A percentile compares a stretch with the other conserved stretches of the same genome.
These are phyloP conservation scores for Ichneumon xanthorius DNA, from an alignment of 2,888 invertebrate genomes.

Conservation along the genomic window DNA sequence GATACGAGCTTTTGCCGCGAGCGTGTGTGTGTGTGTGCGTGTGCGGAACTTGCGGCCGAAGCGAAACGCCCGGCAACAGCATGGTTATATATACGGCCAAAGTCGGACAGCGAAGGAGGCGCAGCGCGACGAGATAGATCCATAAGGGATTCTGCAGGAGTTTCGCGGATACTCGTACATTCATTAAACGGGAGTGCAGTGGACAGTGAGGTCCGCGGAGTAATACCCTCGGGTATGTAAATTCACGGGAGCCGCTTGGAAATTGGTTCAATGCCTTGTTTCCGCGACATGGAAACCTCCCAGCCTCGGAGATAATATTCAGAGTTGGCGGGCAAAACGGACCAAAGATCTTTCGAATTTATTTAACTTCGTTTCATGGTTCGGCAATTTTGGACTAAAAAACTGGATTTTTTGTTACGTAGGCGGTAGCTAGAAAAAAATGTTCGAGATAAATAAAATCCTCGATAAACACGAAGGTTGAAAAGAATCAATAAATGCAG, in stretches of 20 bases:
- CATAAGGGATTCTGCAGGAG: constrained; percentile 58
- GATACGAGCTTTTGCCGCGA: background rate
- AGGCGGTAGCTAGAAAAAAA: background rate
- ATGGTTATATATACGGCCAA: constrained; percentile 1
- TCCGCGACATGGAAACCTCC: constrained; percentile 61
- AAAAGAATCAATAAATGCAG: background rate
- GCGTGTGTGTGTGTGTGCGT: background rate
- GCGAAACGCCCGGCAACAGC: constrained; percentile 17
- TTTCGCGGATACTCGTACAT: constrained; percentile 65
- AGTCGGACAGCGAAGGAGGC: constrained; percentile 10
- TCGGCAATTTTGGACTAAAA: background rate
- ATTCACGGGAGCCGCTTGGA: constrained; percentile 68
- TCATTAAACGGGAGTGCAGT: constrained; percentile 63
- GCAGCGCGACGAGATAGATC: constrained; percentile 41
- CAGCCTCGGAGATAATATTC: constrained; percentile 2
- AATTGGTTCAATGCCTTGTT: constrained; percentile 70
- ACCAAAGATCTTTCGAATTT: background rate
- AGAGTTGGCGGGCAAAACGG: background rate
- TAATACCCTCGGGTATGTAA: constrained; percentile 68
- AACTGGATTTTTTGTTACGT: background rate
- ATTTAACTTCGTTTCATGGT: background rate
- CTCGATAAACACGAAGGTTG: background rate
- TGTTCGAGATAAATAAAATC: background rate
- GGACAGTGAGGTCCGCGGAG: constrained; percentile 56
- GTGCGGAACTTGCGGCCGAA: constrained; percentile 15